Evolutionary conservation across 2,888 invertebrate genomes (phyloP), one percentile per base, ranked within the genome.

Genomic region (Thereva nobilitata): DNA sequence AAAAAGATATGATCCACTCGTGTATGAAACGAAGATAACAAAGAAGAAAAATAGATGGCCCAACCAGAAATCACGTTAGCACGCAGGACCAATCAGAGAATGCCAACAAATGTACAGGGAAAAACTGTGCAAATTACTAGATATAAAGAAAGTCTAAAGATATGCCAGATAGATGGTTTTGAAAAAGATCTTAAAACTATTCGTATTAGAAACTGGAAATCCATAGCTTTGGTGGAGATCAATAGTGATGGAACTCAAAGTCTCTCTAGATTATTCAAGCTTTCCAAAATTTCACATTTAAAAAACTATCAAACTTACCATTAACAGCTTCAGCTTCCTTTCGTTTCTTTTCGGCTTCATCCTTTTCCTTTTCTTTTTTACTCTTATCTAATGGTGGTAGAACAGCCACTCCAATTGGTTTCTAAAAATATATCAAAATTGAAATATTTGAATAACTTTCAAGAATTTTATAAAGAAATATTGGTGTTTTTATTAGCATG

Each of bases 401-500:
- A 71, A 93, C 93, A 70, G 92, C 89, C 68, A 93, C 89, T 6
- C 92, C 93, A 41, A 90, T 84, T 37, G 92, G 92, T 83, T 91
- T 92, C 92, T 93, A 84, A 59, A 84, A 84, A 71, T 4, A 44
- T 49, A 42, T 35, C 9, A 12, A n/a, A 53, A 12, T 8, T 10
- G 37, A 42, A 23, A 23, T 23, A 23, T 23, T 23, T 23, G 23
- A 23, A 23, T 23, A 23, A 23, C 23, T 23, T 53, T 40, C 38
- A 49, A 37, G 5, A 42, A 12, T 9, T 57, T 42, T 35, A 57
- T 45, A 41, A 23, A 73, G 76, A 75, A 77, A 54, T 61, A 10
- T 9, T 50, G 53, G 38, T 4, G 38, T 10, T 42, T 5, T 44
- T 53, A n/a, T 9, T 42, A 54, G 52, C 38, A 7, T 53, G n/a